Percentiles rank a stretch among this genome's conserved stretches.
Conservation (phyloP, 1,140 invertebrate genomes). For the Ceratina calcarata region DNA sequence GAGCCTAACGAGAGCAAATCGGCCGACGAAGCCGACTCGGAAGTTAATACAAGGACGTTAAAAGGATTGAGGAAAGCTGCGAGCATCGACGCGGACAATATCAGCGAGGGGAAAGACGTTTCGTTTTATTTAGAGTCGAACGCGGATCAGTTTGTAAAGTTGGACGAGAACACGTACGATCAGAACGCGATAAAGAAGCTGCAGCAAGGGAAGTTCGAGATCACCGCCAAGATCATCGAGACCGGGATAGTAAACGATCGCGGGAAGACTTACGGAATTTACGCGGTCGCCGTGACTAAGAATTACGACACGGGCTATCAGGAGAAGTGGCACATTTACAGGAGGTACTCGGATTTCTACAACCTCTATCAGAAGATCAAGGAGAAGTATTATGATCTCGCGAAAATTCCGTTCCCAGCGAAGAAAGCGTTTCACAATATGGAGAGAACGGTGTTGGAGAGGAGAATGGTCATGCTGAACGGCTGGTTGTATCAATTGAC, state of each 20-base stretch:
- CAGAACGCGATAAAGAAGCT: constrained; percentile 80
- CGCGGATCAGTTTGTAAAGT: constrained; percentile 66
- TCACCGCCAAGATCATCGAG: constrained; percentile 86
- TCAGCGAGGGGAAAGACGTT: constrained; percentile 64
- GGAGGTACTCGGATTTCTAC: constrained; percentile 95
- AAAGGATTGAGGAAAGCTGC: constrained; percentile 57
- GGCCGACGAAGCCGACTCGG: constrained; percentile 57
- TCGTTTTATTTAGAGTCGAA: constrained; percentile 69
- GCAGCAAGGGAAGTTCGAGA: constrained; percentile 82
- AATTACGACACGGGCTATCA: constrained; percentile 84
- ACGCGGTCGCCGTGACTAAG: constrained; percentile 91
- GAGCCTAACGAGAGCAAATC: constrained; percentile 43
- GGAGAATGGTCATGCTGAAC: constrained; percentile 91
- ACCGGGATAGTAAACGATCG: constrained; percentile 88
- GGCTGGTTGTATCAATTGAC: constrained; percentile 89
- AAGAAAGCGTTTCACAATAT: constrained; percentile 98
- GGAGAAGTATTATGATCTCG: constrained; percentile 90
- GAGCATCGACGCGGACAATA: constrained; percentile 64
- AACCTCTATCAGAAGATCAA: constrained; percentile 90
- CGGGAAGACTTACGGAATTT: constrained; percentile 93
- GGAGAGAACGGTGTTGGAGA: constrained; percentile 92
- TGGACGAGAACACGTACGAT: constrained; percentile 71
- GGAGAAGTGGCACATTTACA: constrained; percentile 90
- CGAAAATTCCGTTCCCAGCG: constrained; percentile 91
- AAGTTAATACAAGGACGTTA: constrained; percentile 29